These are phyloP conservation scores for Toxonevra muliebris DNA, from an alignment of 2,888 invertebrate genomes.

Conservation along the genomic window DNA sequence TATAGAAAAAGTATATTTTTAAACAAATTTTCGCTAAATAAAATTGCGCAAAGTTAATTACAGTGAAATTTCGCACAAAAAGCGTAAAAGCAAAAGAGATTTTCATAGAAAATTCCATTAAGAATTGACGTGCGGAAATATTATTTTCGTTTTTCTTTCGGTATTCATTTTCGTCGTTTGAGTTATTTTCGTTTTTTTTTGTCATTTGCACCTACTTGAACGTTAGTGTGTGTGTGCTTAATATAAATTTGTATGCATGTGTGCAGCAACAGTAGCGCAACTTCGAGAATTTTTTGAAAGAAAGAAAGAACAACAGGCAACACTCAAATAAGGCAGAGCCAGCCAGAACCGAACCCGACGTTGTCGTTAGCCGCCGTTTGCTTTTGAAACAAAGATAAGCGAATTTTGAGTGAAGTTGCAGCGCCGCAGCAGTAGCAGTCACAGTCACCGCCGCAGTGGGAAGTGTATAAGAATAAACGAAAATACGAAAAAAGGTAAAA, in stretches of 20 bases:
- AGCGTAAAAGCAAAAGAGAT: background rate
- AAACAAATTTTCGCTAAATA: background rate
- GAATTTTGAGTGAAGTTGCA: slow-evolving; percentile 28
- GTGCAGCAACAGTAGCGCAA: too few relatives aligned
- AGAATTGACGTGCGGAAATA: slow-evolving; percentile 12
- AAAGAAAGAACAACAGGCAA: slow-evolving; percentile 14
- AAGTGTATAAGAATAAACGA: background rate
- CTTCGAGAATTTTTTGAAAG: background rate
- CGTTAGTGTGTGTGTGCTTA: background rate
- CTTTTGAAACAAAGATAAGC: slow-evolving; percentile 24
- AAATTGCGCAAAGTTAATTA: background rate
- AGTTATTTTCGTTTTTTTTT: slow-evolving; percentile 10
- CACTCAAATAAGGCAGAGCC: background rate
- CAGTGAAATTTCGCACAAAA: slow-evolving; percentile 3
- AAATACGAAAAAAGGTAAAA: slow-evolving; percentile 33
- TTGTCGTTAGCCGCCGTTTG: too few relatives aligned
- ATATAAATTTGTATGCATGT: background rate
- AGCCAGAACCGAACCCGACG: background rate
- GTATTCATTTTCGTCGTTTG: slow-evolving; percentile 17
- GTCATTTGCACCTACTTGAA: background rate
- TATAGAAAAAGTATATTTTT: slow-evolving; percentile 4
- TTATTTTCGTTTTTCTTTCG: slow-evolving; percentile 22
- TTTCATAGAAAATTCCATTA: too few relatives aligned
- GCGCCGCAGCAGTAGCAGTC: slow-evolving; percentile 4
- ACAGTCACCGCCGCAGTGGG: slow-evolving; percentile 18